These are phyloP conservation scores for Drosophila littoralis DNA, from an alignment of 1,140 invertebrate species.

Conservation along the genomic window DNA sequence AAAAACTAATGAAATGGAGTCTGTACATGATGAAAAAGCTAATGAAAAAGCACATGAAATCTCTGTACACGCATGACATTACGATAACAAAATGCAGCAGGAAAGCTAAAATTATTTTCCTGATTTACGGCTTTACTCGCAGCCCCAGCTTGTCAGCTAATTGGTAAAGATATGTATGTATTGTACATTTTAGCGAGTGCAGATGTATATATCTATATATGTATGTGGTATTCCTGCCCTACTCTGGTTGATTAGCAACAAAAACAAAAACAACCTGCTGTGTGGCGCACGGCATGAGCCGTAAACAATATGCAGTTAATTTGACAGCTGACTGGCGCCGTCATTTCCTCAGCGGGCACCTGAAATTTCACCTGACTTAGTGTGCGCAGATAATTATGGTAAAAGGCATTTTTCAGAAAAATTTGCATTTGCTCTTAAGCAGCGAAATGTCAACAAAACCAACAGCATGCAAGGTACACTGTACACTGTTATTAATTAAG, in stretches of 20 bases:
- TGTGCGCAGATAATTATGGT: slow-evolving; percentile 45
- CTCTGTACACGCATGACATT: not conserved
- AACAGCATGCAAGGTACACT: slow-evolving; percentile 36
- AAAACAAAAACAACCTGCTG: slow-evolving; percentile 28
- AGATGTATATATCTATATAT: not conserved
- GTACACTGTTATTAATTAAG: slow-evolving; percentile 42
- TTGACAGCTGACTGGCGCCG: slow-evolving; percentile 28
- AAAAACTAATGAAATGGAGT: not conserved
- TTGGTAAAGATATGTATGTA: not conserved
- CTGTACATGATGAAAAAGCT: not conserved
- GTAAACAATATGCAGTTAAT: slow-evolving; percentile 42
- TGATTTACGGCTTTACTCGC: not conserved
- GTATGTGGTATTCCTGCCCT: slow-evolving; percentile 8
- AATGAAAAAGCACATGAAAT: not conserved
- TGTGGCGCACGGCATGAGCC: slow-evolving; percentile 24
- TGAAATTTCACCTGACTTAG: slow-evolving; percentile 39
- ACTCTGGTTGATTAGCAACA: slow-evolving; percentile 39
- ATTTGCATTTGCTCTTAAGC: slow-evolving; percentile 35
- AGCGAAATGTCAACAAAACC: not conserved
- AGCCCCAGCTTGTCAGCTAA: slow-evolving; percentile 19
- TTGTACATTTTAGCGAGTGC: not conserved
- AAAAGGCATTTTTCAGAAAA: slow-evolving; percentile 36
- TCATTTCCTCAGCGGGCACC: slow-evolving; percentile 6
- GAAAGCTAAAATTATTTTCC: slow-evolving; percentile 1
- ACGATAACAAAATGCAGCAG: not conserved